Conservation (phyloP, 2,888 invertebrate genomes). For the Drosophila sordidapex region DNA sequence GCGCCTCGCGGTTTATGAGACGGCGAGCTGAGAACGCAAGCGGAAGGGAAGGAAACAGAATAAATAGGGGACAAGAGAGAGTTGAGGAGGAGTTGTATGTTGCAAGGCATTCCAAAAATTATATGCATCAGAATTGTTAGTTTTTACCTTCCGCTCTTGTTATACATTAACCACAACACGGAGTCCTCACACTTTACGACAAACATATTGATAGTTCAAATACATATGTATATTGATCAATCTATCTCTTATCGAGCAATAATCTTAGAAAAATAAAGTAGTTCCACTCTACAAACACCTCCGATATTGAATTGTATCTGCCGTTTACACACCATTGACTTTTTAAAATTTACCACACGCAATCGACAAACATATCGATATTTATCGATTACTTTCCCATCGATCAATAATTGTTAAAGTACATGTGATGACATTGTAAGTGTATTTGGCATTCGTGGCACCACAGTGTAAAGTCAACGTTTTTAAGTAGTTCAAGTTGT, state of each 20-base stretch:
- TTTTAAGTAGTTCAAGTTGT: conserved; percentile 42
- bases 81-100: not conserved
- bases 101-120: conserved; percentile 34
- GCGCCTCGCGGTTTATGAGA: conserved; percentile 66
- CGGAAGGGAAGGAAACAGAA: conserved; percentile 15
- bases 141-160: conserved; percentile 30
- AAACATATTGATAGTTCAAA: not conserved
- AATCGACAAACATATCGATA: not conserved
- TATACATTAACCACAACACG: conserved; percentile 5
- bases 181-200: not conserved
- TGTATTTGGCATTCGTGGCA: conserved; percentile 31
- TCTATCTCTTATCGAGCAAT: not conserved
- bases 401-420: not conserved
- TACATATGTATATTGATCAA: not conserved
- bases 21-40: conserved; percentile 39
- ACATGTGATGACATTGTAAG: conserved; percentile 9
- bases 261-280: not conserved
- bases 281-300: not conserved
- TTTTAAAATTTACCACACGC: not conserved
- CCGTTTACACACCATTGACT: conserved; percentile 1
- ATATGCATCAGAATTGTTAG: conserved; percentile 64
- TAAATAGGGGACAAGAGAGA: not conserved
- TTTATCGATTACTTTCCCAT: not conserved
- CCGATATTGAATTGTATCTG: conserved; percentile 16
- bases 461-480: not conserved